phyloP scores from a whole-genome alignment of 2,888 invertebrate genomes.

The Hirtodrosophila duncani region DNA sequence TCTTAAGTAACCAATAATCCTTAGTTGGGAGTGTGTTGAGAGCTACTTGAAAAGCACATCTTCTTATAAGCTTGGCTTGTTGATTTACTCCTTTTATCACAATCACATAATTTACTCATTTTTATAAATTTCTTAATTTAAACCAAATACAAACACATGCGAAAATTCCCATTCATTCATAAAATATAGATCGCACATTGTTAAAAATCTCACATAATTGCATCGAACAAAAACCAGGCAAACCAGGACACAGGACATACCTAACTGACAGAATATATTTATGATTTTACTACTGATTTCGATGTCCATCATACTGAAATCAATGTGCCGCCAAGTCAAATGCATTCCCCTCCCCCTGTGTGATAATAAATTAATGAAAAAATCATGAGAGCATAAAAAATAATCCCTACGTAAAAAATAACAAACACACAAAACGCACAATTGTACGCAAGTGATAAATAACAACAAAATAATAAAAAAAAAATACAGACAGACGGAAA shows the following conservation, averaged over 20 bases:
- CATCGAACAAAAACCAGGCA: too few species aligned
- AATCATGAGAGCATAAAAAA: constrained; percentile 61
- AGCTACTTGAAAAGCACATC: too few species aligned
- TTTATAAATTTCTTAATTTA: neutral
- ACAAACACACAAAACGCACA: constrained; percentile 26
- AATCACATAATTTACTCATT: neutral
- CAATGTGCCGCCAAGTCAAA: constrained; percentile 31
- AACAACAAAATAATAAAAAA: constrained; percentile 48
- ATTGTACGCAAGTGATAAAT: constrained; percentile 66
- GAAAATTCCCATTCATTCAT: neutral
- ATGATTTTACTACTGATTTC: constrained; percentile 27
- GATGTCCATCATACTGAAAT: constrained; percentile 19
- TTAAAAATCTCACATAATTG: too few species aligned
- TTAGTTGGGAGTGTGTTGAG: too few species aligned
- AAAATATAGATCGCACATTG: constrained; percentile 1
- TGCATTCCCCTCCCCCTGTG: constrained; percentile 25
- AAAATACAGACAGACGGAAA: constrained; percentile 14
- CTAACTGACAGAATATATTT: constrained; percentile 20
- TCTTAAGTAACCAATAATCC: too few species aligned
- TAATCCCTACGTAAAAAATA: constrained; percentile 43
- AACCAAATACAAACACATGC: neutral
- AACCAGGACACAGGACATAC: constrained; percentile 4
- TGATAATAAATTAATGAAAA: constrained; percentile 63
- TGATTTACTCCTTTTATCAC: too few species aligned
- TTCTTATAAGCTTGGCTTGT: too few species aligned